phyloP scores from a whole-genome alignment of 2,888 invertebrate species.

The Aporophyla nigra region DNA sequence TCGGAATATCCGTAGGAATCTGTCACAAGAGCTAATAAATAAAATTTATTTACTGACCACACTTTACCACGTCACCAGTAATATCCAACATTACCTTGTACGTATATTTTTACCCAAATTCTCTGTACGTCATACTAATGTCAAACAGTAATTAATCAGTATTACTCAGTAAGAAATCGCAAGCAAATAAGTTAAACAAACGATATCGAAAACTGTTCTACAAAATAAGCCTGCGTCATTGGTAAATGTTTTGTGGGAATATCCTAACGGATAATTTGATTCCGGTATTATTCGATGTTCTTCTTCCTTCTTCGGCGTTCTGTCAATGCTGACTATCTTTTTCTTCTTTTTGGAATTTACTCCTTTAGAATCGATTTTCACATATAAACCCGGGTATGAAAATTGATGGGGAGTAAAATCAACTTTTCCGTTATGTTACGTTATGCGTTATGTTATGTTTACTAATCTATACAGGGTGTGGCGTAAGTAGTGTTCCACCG shows the following conservation, averaged over 20 bases:
- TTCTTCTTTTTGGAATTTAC: too few species aligned
- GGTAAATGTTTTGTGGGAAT: slow-evolving; percentile 27
- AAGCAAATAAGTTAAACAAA: slow-evolving; percentile 32
- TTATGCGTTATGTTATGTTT: too few species aligned
- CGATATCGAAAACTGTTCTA: neutral
- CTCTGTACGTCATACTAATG: slow-evolving; percentile 10
- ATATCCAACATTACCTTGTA: neutral
- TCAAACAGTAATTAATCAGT: neutral
- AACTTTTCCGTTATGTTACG: too few species aligned
- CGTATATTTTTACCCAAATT: slow-evolving; percentile 1
- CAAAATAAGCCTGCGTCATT: neutral
- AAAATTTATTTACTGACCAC: slow-evolving; percentile 13
- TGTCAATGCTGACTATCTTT: too few species aligned
- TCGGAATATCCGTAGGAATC: neutral
- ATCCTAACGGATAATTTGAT: neutral
- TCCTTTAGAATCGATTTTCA: too few species aligned
- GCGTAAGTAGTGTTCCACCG: too few species aligned
- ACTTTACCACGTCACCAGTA: slow-evolving; percentile 16
- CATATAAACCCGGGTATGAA: too few species aligned
- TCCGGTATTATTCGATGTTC: too few species aligned
- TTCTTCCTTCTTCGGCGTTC: too few species aligned
- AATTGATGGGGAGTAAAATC: too few species aligned
- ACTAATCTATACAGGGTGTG: too few species aligned
- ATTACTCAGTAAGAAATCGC: slow-evolving; percentile 26
- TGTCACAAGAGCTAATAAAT: neutral